These are phyloP conservation scores for Microchirus variegatus DNA, from an alignment of 2,797 vertebrate genomes.

Conservation along the genomic window DNA sequence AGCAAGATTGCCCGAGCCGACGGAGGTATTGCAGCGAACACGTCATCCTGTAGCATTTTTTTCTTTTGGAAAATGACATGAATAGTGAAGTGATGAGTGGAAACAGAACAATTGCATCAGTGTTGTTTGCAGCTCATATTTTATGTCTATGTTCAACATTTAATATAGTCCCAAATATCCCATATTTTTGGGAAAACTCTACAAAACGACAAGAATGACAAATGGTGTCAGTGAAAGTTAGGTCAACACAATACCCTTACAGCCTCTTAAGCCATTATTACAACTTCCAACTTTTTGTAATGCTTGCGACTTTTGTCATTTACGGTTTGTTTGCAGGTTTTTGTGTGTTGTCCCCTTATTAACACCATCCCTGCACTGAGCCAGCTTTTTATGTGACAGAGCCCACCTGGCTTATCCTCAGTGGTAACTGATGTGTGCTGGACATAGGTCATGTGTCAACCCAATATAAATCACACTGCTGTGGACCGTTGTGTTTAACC, in stretches of 20 bases:
- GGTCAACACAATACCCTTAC: background rate
- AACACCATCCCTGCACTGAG: slow-evolving; percentile 22
- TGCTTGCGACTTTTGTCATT: too few species aligned
- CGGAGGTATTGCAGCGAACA: slow-evolving; percentile 36
- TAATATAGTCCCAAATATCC: too few species aligned
- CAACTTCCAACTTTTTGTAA: too few species aligned
- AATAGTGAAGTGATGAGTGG: background rate
- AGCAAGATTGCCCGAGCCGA: slow-evolving; percentile 41
- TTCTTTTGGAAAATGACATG: slow-evolving; percentile 23
- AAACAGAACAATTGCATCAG: slow-evolving; percentile 3
- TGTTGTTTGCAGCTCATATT: slow-evolving; percentile 4
- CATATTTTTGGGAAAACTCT: too few species aligned
- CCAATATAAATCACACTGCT: slow-evolving; percentile 52
- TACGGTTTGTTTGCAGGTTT: too few species aligned
- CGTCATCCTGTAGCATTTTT: slow-evolving; percentile 30
- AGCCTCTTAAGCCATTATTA: too few species aligned
- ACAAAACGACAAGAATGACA: too few species aligned
- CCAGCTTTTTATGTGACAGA: slow-evolving; percentile 53
- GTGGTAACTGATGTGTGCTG: slow-evolving; percentile 56
- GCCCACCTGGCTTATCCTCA: slow-evolving; percentile 67
- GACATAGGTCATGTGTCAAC: slow-evolving; percentile 63
- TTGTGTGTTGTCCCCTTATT: slow-evolving; percentile 27
- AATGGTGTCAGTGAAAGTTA: slow-evolving; percentile 1
- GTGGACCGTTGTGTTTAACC: slow-evolving; percentile 55
- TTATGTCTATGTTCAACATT: background rate